Evolutionary conservation across 2,797 vertebrate genomes (phyloP).

Genomic region (Protonibea diacanthus): DNA sequence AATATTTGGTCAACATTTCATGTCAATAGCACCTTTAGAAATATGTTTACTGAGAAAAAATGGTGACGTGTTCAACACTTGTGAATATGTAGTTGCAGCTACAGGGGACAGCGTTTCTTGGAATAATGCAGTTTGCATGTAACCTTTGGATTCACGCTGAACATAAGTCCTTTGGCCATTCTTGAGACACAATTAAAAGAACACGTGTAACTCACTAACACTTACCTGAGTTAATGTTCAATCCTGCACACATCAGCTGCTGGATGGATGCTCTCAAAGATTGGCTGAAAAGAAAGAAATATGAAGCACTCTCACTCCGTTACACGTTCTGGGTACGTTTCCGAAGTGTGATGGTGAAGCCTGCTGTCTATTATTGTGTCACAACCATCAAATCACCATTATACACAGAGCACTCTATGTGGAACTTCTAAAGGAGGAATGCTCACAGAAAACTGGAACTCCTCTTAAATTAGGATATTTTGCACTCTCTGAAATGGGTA

Average conservation of each 20-base stretch:
- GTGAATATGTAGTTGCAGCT: background rate
- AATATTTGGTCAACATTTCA: no score
- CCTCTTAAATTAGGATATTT: no score
- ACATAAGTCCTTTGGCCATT: background rate
- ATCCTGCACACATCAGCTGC: conserved; percentile 13
- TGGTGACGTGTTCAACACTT: no score
- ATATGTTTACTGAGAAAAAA: no score
- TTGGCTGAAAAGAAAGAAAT: background rate
- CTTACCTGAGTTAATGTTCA: background rate
- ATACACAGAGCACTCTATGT: background rate
- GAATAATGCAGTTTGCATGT: background rate
- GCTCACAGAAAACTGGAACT: no score
- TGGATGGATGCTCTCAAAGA: conserved; percentile 29
- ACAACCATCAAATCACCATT: background rate
- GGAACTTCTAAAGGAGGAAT: background rate
- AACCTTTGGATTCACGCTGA: background rate
- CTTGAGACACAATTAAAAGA: background rate
- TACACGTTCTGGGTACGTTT: background rate
- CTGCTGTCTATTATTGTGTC: background rate
- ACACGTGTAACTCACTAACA: background rate
- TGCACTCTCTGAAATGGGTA: background rate
- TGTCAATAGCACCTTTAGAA: no score
- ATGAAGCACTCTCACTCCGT: conserved; percentile 29
- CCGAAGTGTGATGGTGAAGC: no score
- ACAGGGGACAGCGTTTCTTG: conserved; percentile 11